These are phyloP conservation scores for Azorinus chamasolen DNA, from an alignment of 2,888 invertebrate genomes.

Conservation along the genomic window DNA sequence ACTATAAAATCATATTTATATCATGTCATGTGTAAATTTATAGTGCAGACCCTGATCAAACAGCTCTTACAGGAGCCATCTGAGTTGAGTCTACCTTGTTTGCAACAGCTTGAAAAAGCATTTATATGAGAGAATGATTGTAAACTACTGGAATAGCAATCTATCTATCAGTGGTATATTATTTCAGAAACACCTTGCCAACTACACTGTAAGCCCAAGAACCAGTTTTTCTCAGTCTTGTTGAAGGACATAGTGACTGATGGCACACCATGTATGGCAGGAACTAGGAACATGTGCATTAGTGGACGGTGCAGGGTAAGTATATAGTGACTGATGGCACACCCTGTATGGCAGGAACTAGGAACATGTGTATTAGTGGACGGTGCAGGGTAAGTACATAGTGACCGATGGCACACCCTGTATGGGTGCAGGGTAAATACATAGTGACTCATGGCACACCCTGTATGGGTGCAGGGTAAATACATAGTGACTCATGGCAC, in stretches of 20 bases:
- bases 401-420: conserved; percentile 89
- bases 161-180: too few species aligned
- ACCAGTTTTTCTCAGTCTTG: conserved; percentile 91
- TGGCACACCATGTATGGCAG: conserved; percentile 94
- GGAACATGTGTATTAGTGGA: conserved; percentile 94
- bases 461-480: conserved; percentile 92
- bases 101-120: too few species aligned
- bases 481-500: conserved; percentile 32
- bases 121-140: too few species aligned
- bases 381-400: conserved; percentile 91
- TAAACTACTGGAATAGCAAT: too few species aligned
- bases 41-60: too few species aligned
- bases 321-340: conserved; percentile 33
- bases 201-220: conserved; percentile 93
- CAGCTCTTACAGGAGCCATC: too few species aligned
- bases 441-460: conserved; percentile 90
- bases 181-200: conserved; percentile 89
- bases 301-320: conserved; percentile 91
- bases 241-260: conserved; percentile 92
- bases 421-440: conserved; percentile 85
- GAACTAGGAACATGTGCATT: conserved; percentile 94
- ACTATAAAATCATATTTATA: too few species aligned
- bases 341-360: conserved; percentile 88
- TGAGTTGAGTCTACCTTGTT: too few species aligned
- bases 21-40: too few species aligned